Conservation (phyloP, 2,888 invertebrate genomes). For the Sesamia inferens region DNA sequence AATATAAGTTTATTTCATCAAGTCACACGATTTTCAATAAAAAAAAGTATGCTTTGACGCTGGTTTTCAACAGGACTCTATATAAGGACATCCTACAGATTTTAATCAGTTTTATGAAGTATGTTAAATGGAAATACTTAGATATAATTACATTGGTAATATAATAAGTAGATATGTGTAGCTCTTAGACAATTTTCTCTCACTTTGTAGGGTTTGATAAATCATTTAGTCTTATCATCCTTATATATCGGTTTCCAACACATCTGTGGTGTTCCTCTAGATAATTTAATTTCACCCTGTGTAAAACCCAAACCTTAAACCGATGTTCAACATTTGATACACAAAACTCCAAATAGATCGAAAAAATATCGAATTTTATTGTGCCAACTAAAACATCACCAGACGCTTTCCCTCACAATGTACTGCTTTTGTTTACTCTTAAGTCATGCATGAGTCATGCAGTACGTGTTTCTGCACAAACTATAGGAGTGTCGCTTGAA, state of each 20-base stretch:
- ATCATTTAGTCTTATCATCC: not conserved
- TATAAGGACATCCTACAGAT: too few relatives aligned
- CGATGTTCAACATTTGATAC: not conserved
- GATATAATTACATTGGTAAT: too few relatives aligned
- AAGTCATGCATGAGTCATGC: slow-evolving; percentile 38
- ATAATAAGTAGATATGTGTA: too few relatives aligned
- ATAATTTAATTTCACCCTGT: not conserved
- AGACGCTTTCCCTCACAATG: slow-evolving; percentile 26
- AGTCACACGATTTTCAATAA: too few relatives aligned
- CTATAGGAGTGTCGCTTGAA: slow-evolving; percentile 46
- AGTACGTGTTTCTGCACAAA: slow-evolving; percentile 41
- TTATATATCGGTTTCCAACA: not conserved
- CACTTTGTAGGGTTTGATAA: not conserved
- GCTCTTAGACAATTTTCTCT: too few relatives aligned
- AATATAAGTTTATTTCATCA: too few relatives aligned
- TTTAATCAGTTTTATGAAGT: too few relatives aligned
- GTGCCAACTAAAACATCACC: slow-evolving; percentile 32
- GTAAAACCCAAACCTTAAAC: not conserved
- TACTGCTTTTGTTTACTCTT: slow-evolving; percentile 38
- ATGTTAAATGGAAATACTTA: too few relatives aligned
- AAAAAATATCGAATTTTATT: slow-evolving; percentile 35
- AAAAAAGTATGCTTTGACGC: too few relatives aligned
- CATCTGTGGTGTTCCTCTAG: not conserved
- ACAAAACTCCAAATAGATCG: not conserved
- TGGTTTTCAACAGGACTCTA: too few relatives aligned